phyloP scores from a whole-genome alignment of 2,888 invertebrate genomes.

The Drosophila paracracens region DNA sequence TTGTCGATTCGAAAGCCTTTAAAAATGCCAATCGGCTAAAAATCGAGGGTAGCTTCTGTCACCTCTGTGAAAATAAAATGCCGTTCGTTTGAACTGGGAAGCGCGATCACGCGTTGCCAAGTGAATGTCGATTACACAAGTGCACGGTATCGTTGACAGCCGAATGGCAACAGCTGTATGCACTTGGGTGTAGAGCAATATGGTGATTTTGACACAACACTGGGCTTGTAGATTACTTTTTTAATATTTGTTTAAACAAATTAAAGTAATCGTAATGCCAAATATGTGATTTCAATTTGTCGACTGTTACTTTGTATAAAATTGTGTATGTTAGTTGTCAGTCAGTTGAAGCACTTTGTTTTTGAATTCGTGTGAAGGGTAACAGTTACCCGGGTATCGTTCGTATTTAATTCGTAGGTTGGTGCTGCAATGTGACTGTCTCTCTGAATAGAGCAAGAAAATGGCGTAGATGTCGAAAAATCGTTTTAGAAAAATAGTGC shows the following conservation, averaged over 20 bases:
- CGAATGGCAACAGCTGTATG: conserved; percentile 9
- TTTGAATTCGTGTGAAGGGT: conserved; percentile 8
- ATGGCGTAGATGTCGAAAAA: conserved; percentile 61
- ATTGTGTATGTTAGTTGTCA: background rate
- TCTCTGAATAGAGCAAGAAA: conserved; percentile 48
- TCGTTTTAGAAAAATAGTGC: conserved; percentile 27
- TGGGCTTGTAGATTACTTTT: background rate
- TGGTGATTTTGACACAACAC: background rate
- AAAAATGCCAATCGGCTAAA: conserved; percentile 18
- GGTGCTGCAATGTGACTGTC: conserved; percentile 38
- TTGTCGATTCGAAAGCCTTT: conserved; percentile 14
- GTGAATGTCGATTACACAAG: conserved; percentile 31
- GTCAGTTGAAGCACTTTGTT: background rate
- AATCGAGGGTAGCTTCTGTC: conserved; percentile 20
- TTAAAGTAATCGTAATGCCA: background rate
- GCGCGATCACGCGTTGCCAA: conserved; percentile 45
- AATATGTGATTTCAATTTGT: background rate
- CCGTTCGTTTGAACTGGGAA: conserved; percentile 78
- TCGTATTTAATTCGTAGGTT: conserved; percentile 14
- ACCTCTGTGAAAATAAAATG: conserved; percentile 71
- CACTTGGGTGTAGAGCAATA: background rate
- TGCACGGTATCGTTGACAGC: background rate
- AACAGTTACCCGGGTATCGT: conserved; percentile 1
- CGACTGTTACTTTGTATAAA: background rate
- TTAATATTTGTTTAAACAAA: background rate